These are phyloP conservation scores for Quadroppia sp. DNA, from an alignment of 2,888 invertebrate genomes.

Conservation along the genomic window DNA sequence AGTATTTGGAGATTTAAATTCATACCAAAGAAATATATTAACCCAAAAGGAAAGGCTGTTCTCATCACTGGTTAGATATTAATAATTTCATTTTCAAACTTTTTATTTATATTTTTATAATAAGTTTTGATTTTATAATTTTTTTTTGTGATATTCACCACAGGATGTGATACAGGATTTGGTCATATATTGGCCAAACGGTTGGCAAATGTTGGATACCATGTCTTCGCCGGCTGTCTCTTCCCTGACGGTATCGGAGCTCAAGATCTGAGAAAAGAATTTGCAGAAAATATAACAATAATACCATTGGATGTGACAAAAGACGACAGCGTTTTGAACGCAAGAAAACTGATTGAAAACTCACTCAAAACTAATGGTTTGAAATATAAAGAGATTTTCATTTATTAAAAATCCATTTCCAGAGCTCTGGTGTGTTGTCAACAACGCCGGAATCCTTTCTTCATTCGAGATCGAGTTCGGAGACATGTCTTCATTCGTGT, in stretches of 20 bases:
- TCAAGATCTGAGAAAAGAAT: slow-evolving; percentile 48
- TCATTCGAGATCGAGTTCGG: slow-evolving; percentile 56
- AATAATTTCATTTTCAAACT: background rate
- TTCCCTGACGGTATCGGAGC: slow-evolving; percentile 51
- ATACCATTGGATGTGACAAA: slow-evolving; percentile 55
- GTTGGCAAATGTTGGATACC: slow-evolving; percentile 51
- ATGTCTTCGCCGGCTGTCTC: slow-evolving; percentile 54
- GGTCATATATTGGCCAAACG: slow-evolving; percentile 51
- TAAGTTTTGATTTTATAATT: background rate
- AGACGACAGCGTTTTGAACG: slow-evolving; percentile 45
- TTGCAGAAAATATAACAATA: slow-evolving; percentile 51
- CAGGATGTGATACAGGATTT: slow-evolving; percentile 53
- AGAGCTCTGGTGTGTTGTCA: slow-evolving; percentile 57
- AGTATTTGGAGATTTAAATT: slow-evolving; percentile 26
- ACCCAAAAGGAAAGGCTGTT: slow-evolving; percentile 11
- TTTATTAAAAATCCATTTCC: slow-evolving; percentile 25
- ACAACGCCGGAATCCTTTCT: slow-evolving; percentile 57
- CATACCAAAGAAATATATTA: slow-evolving; percentile 31
- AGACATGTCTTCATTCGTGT: slow-evolving; percentile 53
- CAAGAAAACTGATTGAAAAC: slow-evolving; percentile 40
- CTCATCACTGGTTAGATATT: background rate
- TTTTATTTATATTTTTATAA: background rate
- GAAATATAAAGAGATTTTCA: background rate
- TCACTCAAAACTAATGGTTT: slow-evolving; percentile 14
- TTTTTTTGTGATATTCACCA: background rate